These are phyloP conservation scores for Himalopsyche tibetana DNA, from an alignment of 2,888 invertebrate species.

Conservation along the genomic window DNA sequence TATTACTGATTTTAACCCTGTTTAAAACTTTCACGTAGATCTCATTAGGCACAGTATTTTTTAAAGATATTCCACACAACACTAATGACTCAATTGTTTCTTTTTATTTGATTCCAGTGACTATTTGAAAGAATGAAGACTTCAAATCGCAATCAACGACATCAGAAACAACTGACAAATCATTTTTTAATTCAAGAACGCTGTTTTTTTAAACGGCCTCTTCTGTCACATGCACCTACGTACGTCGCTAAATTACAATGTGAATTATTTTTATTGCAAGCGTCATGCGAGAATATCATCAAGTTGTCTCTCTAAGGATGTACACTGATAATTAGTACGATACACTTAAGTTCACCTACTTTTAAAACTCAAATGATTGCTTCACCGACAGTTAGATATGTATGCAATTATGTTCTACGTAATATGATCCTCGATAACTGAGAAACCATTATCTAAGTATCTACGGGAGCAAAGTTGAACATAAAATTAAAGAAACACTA, in stretches of 20 bases:
- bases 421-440: too few relatives aligned
- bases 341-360: not conserved
- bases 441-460: too few relatives aligned
- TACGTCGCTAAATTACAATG: conserved; percentile 46
- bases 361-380: not conserved
- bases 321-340: conserved; percentile 1
- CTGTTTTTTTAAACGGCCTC: conserved; percentile 29
- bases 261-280: conserved; percentile 38
- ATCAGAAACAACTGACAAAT: conserved; percentile 4
- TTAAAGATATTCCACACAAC: not conserved
- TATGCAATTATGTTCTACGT: too few relatives aligned
- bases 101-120: not conserved
- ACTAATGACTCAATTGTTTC: not conserved
- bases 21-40: too few relatives aligned
- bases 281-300: conserved; percentile 41
- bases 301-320: conserved; percentile 27
- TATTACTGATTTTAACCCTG: too few relatives aligned
- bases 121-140: not conserved
- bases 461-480: too few relatives aligned
- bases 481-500: too few relatives aligned
- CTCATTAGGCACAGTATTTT: too few relatives aligned
- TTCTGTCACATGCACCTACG: not conserved
- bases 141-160: not conserved
- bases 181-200: conserved; percentile 30
- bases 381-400: not conserved